Percentiles rank a stretch among this genome's conserved stretches.
phyloP scores from a whole-genome alignment of 2,113 vertebrate genomes.

The Platichthys stellatus region DNA sequence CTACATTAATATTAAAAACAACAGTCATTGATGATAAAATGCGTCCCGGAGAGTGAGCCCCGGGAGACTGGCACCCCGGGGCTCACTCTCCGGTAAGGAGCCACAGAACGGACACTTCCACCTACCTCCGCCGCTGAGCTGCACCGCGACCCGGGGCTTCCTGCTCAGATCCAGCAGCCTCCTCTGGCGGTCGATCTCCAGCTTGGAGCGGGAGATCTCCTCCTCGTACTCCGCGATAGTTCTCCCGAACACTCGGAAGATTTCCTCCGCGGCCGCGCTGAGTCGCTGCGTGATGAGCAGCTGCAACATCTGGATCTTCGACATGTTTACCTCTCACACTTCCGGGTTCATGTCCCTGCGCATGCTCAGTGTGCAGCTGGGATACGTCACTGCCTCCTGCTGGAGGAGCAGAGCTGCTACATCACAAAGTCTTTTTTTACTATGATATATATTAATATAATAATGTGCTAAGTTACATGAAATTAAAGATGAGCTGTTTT shows the following conservation, averaged over 20 bases:
- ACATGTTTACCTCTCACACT: constrained; percentile 35
- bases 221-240: constrained; percentile 59
- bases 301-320: constrained; percentile 53
- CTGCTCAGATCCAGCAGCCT: constrained; percentile 43
- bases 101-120: too few relatives aligned
- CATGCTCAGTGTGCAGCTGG: constrained; percentile 25
- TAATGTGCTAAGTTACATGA: too few relatives aligned
- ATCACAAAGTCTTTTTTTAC: too few relatives aligned
- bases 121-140: neutral
- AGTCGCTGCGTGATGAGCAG: constrained; percentile 65
- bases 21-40: too few relatives aligned
- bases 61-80: too few relatives aligned
- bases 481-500: too few relatives aligned
- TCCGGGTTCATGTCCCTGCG: constrained; percentile 16
- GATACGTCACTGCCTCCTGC: neutral
- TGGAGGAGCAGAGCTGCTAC: too few relatives aligned
- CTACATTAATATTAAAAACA: too few relatives aligned
- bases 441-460: too few relatives aligned
- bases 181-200: constrained; percentile 51
- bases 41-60: too few relatives aligned
- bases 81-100: too few relatives aligned
- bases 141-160: constrained; percentile 22
- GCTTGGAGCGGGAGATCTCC: constrained; percentile 52
- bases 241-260: constrained; percentile 59
- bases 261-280: constrained; percentile 54